phyloP scores from a whole-genome alignment of 2,797 vertebrate genomes.

The Chanos chanos region DNA sequence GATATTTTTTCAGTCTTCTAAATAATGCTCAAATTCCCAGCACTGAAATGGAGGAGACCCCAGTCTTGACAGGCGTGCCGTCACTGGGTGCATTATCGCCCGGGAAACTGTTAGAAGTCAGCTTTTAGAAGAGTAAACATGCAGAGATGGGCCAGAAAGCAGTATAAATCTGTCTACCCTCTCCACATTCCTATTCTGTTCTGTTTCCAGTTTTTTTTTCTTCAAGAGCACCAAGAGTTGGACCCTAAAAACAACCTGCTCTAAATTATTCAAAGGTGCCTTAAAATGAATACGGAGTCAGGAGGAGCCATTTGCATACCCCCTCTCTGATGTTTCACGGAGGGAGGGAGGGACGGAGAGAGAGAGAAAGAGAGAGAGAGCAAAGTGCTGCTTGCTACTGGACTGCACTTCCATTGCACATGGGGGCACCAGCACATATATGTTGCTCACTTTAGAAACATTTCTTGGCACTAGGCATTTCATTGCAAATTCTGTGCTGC shows the following conservation, averaged over 20 bases:
- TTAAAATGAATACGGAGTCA: slow-evolving; percentile 42
- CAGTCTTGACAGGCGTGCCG: slow-evolving; percentile 28
- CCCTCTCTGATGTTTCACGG: slow-evolving; percentile 42
- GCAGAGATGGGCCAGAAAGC: slow-evolving; percentile 11
- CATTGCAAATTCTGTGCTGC: slow-evolving; percentile 40
- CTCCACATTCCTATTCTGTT: background rate
- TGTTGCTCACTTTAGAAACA: slow-evolving; percentile 28
- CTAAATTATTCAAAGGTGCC: slow-evolving; percentile 42
- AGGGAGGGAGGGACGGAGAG: slow-evolving; percentile 31
- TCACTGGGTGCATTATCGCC: background rate
- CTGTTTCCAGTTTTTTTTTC: slow-evolving; percentile 25
- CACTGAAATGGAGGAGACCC: slow-evolving; percentile 18
- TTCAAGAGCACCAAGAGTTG: slow-evolving; percentile 21
- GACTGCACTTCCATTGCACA: slow-evolving; percentile 45
- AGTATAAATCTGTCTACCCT: slow-evolving; percentile 7
- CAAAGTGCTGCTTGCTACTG: slow-evolving; percentile 54
- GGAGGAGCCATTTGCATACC: slow-evolving; percentile 50
- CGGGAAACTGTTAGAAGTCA: background rate
- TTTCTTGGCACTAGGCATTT: slow-evolving; percentile 40
- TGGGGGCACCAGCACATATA: background rate
- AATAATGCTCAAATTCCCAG: too few relatives aligned
- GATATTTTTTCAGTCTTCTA: too few relatives aligned
- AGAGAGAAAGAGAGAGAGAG: background rate
- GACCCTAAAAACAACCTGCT: slow-evolving; percentile 34
- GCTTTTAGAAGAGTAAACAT: background rate